phyloP scores from a whole-genome alignment of 23 tunicate species.

The Trididemnum nubilum region DNA sequence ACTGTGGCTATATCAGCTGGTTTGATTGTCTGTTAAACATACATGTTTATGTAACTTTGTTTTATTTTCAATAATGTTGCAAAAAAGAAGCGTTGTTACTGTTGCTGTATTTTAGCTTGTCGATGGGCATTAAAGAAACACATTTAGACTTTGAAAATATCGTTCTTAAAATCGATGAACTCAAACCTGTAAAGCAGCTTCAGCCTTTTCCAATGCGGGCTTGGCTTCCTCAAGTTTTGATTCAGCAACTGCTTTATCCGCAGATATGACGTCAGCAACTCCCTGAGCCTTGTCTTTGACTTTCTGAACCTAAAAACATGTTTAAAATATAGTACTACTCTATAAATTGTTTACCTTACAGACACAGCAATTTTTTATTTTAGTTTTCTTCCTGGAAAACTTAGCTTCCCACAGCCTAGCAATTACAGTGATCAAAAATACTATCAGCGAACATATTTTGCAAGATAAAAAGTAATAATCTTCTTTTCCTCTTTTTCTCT shows the following conservation, averaged over 20 bases:
- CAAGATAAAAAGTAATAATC: too few relatives aligned
- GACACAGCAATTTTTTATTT: too few relatives aligned
- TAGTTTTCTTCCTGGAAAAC: too few relatives aligned
- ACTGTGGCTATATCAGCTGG: conserved; percentile 97
- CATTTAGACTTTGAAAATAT: too few relatives aligned
- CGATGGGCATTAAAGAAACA: neutral
- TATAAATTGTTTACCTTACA: too few relatives aligned
- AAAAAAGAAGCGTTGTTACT: neutral
- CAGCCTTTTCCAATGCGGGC: conserved; percentile 90
- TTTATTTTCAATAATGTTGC: neutral
- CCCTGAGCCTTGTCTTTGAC: conserved; percentile 95
- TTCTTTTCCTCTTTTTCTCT: too few relatives aligned
- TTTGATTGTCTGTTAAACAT: conserved; percentile 71
- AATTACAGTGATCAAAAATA: too few relatives aligned
- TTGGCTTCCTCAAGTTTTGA: conserved; percentile 81
- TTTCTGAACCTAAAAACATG: conserved; percentile 67
- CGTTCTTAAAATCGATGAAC: too few relatives aligned
- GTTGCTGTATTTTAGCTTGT: neutral
- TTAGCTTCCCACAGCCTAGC: too few relatives aligned
- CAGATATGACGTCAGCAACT: conserved; percentile 78
- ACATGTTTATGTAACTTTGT: too few relatives aligned
- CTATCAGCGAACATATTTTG: too few relatives aligned
- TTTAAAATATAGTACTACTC: too few relatives aligned
- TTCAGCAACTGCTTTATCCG: conserved; percentile 92
- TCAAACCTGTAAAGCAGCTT: conserved; percentile 88